Evolutionary conservation across 2,888 invertebrate species (phyloP), one percentile per base, ranked within the genome.

Genomic region (Teleogryllus oceanicus): DNA sequence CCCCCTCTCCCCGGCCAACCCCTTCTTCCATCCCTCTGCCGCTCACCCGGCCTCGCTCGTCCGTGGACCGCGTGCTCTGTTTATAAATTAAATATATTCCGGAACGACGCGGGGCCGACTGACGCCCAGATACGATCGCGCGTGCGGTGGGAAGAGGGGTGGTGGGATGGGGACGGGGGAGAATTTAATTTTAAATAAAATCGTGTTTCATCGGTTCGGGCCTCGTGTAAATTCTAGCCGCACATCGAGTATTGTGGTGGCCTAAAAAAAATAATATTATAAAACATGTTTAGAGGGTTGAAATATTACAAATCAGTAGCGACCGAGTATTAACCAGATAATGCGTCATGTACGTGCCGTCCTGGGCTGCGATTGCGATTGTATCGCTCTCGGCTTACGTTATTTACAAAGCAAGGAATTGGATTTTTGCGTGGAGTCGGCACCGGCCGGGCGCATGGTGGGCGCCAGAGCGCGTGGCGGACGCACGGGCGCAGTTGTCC

Each of bases 121-220:
- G 13, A 62, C 62, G 62, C n/a, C n/a, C 62, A 62, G 62, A 62
- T 62, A 62, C 62, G 62, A 62, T 62, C 62, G 4, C 8, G n/a
- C 62, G 13, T 4, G 62, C n/a, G 62, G 11, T n/a, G n/a, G 62
- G 62, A 12, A 12, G 8, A 1, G n/a, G 11, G 16, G 62, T 2
- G 62, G 62, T 13, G 62, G 62, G 62, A 16, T 16, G 16, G 62
- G 62, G 62, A 12, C 0, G 12, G 62, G 62, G 62, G 62, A 62
- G 62, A 62, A 62, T 62, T 62, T 62, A 62, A 62, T 62, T 62
- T 62, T 62, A 62, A 62, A 62, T 62, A 62, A 62, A 62, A 62
- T 62, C 62, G n/a, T 62, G 62, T 62, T 62, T n/a, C 62, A 62
- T 62, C 62, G 62, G 62, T 62, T 62, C 16, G n/a, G 62, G n/a